Conservation (phyloP, 2,797 vertebrate species). For the Trematocara caparti region DNA sequence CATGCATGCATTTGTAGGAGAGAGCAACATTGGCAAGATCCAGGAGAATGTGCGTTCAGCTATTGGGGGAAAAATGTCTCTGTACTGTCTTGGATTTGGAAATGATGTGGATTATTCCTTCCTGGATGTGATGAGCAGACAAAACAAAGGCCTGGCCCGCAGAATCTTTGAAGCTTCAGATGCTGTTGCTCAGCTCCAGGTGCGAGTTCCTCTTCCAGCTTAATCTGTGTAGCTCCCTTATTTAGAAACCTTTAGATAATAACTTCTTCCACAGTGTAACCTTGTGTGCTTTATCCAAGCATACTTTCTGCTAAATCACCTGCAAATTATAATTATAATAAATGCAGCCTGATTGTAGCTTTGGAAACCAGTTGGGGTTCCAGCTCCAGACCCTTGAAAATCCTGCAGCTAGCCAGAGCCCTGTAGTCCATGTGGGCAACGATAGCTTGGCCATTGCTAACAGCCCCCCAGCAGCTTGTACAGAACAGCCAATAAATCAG, state of each 20-base stretch:
- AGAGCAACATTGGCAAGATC: conserved; percentile 6
- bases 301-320: not conserved
- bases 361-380: too few species aligned
- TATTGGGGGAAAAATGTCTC: conserved; percentile 67
- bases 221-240: not conserved
- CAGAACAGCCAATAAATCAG: too few species aligned
- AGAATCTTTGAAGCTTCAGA: conserved; percentile 89
- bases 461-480: fast-evolving
- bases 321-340: not conserved
- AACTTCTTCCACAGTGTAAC: not conserved
- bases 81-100: conserved; percentile 91
- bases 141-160: conserved; percentile 86
- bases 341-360: too few species aligned
- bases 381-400: too few species aligned
- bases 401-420: too few species aligned
- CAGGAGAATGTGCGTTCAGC: conserved; percentile 75
- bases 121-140: conserved; percentile 84
- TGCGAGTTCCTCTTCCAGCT: conserved; percentile 18
- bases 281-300: fast-evolving
- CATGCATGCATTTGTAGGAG: conserved; percentile 48
- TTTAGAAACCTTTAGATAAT: not conserved
- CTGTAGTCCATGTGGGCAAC: too few species aligned
- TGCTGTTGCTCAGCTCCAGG: conserved; percentile 87
- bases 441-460: too few species aligned
- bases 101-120: conserved; percentile 83